Conservation (phyloP, 1,140 invertebrate genomes). For the Cylas formicarius region DNA sequence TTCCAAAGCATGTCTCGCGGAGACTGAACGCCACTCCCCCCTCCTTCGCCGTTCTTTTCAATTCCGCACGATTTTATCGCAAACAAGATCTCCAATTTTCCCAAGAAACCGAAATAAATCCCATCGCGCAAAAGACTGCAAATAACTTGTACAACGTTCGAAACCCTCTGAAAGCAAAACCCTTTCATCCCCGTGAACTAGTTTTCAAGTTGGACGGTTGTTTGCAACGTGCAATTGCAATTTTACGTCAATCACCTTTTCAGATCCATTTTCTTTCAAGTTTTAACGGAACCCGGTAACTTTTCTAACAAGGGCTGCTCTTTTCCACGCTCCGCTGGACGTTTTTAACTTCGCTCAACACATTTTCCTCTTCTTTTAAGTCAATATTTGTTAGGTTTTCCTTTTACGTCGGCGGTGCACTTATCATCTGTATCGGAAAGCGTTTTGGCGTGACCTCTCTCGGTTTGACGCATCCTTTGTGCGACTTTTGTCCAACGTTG, state of each 20-base stretch:
- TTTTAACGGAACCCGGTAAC: slow-evolving; percentile 16
- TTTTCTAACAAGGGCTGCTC: slow-evolving; percentile 20
- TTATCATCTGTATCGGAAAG: slow-evolving; percentile 18
- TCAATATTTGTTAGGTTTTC: slow-evolving; percentile 22
- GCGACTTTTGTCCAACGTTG: too few species aligned
- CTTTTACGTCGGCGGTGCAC: slow-evolving; percentile 18
- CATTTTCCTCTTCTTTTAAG: slow-evolving; percentile 17
- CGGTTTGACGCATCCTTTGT: too few species aligned
- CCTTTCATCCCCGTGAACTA: slow-evolving; percentile 13
- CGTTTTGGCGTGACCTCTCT: too few species aligned
- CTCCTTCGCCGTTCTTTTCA: too few species aligned
- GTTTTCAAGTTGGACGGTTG: slow-evolving; percentile 15
- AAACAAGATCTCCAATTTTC: too few species aligned
- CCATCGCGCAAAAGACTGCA: too few species aligned
- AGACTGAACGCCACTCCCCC: too few species aligned
- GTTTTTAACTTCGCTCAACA: slow-evolving; percentile 22
- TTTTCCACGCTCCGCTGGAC: slow-evolving; percentile 21
- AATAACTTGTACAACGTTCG: slow-evolving; percentile 22
- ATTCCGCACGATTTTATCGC: too few species aligned
- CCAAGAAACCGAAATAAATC: too few species aligned
- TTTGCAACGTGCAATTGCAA: slow-evolving; percentile 22
- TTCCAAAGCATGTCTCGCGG: too few species aligned
- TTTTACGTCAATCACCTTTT: slow-evolving; percentile 25
- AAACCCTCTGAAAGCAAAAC: slow-evolving; percentile 14
- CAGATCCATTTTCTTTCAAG: slow-evolving; percentile 22